Evolutionary conservation across 2,797 vertebrate genomes (phyloP), one percentile per base, ranked within the genome.

Genomic region (Danio jaintianensis): DNA sequence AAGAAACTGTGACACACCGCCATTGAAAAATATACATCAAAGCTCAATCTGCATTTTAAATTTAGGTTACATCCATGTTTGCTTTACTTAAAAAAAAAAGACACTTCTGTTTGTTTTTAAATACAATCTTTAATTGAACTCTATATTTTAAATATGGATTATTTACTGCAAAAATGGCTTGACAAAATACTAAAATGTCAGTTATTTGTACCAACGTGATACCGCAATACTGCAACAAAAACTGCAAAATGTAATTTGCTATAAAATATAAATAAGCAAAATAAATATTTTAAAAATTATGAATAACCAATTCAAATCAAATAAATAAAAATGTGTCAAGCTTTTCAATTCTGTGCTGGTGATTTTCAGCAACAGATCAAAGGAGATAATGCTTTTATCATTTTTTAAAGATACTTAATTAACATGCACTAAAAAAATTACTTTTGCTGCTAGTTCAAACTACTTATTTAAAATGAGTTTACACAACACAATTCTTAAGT

Each of bases 1-100:
- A 38, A 69, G 15, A 71, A 10, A 77, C 20, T n/a, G 16, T 18
- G 42, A 64, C 42, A 85, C 52, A 83, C 29, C 29, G 29, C 29
- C 29, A 29, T 29, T 29, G 29, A 29, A 29, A 29, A 29, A 29
- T 29, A 29, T 29, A 29, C 3, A 29, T 29, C 29, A 29, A 29
- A 29, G 29, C 29, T 29, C 29, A 29, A 29, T 29, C 29, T 29
- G 29, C 29, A 29, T 29, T 29, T 29, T 3, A 29, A 29, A 29
- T 29, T 29, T 29, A 29, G 29, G 29, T 29, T 29, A 29, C 29
- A 29, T 29, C 29, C 29, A 29, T 29, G 29, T 29, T 29, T 29
- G 29, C 3, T 29, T 29, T 29, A 29, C 29, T 29, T 1, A 29
- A 29, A 29, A 29, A 29, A n/a, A 29, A 29, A 29, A n/a, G n/a